These are phyloP conservation scores for Hippocampus mohnikei DNA, from an alignment of 2,113 vertebrate genomes.

Conservation along the genomic window DNA sequence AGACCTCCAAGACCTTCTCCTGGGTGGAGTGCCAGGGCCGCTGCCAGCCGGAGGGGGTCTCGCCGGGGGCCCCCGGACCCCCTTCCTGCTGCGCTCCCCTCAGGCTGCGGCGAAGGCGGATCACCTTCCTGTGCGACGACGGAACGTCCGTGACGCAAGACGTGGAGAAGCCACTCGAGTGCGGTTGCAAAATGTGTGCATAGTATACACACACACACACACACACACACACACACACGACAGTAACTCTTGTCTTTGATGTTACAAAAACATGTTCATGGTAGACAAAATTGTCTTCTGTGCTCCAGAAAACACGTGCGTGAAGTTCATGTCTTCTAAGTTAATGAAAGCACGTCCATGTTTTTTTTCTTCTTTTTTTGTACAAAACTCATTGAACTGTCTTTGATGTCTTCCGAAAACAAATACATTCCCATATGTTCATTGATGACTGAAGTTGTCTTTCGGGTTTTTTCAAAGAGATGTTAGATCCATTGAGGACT, in stretches of 20 bases:
- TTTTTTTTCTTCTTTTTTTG: background rate
- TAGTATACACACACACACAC: constrained; percentile 59
- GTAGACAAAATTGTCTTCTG: background rate
- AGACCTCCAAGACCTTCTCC: constrained; percentile 86
- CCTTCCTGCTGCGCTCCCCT: constrained; percentile 78
- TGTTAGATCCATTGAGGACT: too few relatives aligned
- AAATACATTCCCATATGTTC: background rate
- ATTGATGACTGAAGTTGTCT: too few relatives aligned
- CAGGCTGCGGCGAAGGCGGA: constrained; percentile 82
- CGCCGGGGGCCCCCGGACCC: background rate
- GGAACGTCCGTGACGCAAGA: constrained; percentile 90
- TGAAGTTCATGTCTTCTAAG: background rate
- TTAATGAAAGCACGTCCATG: background rate
- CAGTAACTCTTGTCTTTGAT: background rate
- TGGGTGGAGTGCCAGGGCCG: constrained; percentile 88
- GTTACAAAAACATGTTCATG: background rate
- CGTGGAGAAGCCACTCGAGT: constrained; percentile 92
- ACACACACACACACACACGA: background rate
- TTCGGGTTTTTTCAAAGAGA: too few relatives aligned
- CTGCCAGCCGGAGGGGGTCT: constrained; percentile 54
- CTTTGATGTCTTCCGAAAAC: background rate
- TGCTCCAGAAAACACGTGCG: background rate
- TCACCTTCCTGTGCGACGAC: constrained; percentile 90
- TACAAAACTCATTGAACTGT: background rate
- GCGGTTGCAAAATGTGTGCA: constrained; percentile 86